These are phyloP conservation scores for Xenentodon cancila DNA, from an alignment of 2,797 vertebrate genomes.

Conservation along the genomic window DNA sequence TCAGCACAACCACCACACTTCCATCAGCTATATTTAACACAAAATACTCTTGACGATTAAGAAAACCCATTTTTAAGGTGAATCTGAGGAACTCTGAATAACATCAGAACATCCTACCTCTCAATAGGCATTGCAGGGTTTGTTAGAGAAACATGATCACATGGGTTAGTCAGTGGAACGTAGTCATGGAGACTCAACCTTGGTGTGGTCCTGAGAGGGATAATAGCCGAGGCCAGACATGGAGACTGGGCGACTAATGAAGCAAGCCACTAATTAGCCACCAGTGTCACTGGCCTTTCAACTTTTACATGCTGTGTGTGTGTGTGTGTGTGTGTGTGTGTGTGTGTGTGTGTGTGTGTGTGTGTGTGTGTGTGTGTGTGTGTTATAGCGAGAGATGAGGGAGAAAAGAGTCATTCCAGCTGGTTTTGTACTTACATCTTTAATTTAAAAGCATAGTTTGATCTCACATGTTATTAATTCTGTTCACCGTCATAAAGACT, in stretches of 20 bases:
- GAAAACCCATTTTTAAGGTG: too few relatives aligned
- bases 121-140: neutral
- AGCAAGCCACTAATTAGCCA: constrained; percentile 78
- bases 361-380: constrained; percentile 24
- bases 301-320: constrained; percentile 38
- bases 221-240: constrained; percentile 67
- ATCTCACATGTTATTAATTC: neutral
- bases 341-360: constrained; percentile 22
- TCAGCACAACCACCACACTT: too few relatives aligned
- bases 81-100: neutral
- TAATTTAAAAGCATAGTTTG: constrained; percentile 1
- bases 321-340: constrained; percentile 13
- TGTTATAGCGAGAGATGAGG: neutral
- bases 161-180: constrained; percentile 10
- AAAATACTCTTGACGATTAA: too few relatives aligned
- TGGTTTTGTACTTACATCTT: constrained; percentile 17
- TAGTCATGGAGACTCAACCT: constrained; percentile 49
- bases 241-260: constrained; percentile 74
- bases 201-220: constrained; percentile 61
- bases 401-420: constrained; percentile 27
- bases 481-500: constrained; percentile 8
- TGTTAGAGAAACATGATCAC: neutral
- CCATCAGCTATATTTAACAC: too few relatives aligned
- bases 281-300: constrained; percentile 68
- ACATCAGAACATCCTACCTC: neutral